phyloP scores from a whole-genome alignment of 2,113 vertebrate species.

The Siniperca knerii region DNA sequence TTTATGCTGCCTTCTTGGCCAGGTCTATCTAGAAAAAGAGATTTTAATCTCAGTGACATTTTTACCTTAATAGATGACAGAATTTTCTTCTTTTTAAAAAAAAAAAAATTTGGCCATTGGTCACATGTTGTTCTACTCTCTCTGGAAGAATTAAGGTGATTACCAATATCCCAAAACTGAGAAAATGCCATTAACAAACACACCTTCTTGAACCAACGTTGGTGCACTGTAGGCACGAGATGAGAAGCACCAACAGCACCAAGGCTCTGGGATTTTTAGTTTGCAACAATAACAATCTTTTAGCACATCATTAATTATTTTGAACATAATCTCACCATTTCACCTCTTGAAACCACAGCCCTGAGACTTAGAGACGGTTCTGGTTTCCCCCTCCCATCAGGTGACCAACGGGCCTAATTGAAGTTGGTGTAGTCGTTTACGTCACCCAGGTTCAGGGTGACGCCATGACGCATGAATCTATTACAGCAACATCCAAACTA shows the following conservation, averaged over 20 bases:
- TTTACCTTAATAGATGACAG: neutral
- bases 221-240: neutral
- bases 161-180: neutral
- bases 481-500: constrained; percentile 33
- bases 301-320: neutral
- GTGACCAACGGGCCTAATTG: neutral
- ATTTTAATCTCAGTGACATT: neutral
- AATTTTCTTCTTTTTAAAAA: too few species aligned
- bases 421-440: constrained; percentile 4
- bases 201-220: neutral
- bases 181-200: neutral
- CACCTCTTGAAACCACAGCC: neutral
- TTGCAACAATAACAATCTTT: neutral
- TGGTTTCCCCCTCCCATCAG: constrained; percentile 18
- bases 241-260: neutral
- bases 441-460: constrained; percentile 37
- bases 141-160: neutral
- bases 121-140: too few species aligned
- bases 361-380: neutral
- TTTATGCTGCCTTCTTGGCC: neutral
- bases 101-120: too few species aligned
- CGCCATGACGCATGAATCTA: constrained; percentile 37
- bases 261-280: constrained; percentile 4
- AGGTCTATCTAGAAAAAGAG: neutral
- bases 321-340: neutral